phyloP scores from a whole-genome alignment of 2,888 invertebrate genomes.

The Parnassius smintheus region DNA sequence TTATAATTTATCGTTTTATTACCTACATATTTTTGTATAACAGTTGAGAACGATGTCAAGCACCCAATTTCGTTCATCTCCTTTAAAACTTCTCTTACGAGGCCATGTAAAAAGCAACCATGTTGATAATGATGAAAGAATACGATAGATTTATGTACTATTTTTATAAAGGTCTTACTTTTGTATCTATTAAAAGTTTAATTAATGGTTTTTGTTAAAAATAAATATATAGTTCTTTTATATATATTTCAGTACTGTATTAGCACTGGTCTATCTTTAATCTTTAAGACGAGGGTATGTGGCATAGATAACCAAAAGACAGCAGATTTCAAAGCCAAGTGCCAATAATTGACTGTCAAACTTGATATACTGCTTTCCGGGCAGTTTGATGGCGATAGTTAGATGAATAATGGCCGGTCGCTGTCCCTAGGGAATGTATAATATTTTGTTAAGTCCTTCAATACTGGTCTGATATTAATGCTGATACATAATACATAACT shows the following conservation, averaged over 20 bases:
- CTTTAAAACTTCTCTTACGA: too few species aligned
- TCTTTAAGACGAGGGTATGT: conserved; percentile 46
- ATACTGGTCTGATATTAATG: conserved; percentile 23
- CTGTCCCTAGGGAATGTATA: conserved; percentile 55
- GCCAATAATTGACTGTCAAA: conserved; percentile 79
- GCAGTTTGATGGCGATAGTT: conserved; percentile 67
- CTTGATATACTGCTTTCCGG: conserved; percentile 74
- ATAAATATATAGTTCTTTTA: too few species aligned
- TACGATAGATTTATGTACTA: too few species aligned
- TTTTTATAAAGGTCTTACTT: too few species aligned
- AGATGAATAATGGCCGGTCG: conserved; percentile 65
- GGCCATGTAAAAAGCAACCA: too few species aligned
- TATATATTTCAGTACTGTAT: conserved; percentile 43
- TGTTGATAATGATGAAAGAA: too few species aligned
- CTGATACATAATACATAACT: conserved; percentile 3
- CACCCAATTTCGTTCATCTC: too few species aligned
- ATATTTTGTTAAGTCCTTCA: conserved; percentile 45
- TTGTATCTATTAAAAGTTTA: too few species aligned
- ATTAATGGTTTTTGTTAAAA: too few species aligned
- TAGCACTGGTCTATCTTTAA: conserved; percentile 46
- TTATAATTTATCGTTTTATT: too few species aligned
- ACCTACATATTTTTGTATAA: too few species aligned
- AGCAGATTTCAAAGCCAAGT: conserved; percentile 66
- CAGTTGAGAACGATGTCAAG: too few species aligned
- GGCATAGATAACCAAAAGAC: conserved; percentile 62